Percentiles rank a stretch among this genome's conserved stretches.
Conservation (phyloP, 2,113 vertebrate species). For the Lampris megalopsis region DNA sequence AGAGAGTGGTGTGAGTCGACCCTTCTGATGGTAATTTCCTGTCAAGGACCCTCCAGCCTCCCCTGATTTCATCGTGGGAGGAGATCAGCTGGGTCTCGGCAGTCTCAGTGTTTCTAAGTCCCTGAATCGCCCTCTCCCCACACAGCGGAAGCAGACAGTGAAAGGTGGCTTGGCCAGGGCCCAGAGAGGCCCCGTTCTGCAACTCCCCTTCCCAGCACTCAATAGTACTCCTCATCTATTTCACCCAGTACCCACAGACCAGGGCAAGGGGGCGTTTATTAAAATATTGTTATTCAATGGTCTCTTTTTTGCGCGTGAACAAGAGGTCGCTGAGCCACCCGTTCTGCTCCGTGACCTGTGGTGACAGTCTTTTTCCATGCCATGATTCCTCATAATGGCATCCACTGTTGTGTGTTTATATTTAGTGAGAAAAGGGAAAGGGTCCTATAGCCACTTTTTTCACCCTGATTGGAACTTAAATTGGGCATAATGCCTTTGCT, state of each 20-base stretch:
- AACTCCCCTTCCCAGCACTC: slow-evolving; percentile 82
- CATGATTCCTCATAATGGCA: slow-evolving; percentile 87
- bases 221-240: slow-evolving; percentile 85
- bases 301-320: slow-evolving; percentile 90
- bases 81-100: slow-evolving; percentile 85
- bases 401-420: slow-evolving; percentile 92
- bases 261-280: slow-evolving; percentile 83
- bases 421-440: slow-evolving; percentile 84
- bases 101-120: slow-evolving; percentile 83
- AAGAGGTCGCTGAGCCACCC: slow-evolving; percentile 89
- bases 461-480: slow-evolving; percentile 69
- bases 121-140: slow-evolving; percentile 69
- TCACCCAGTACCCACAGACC: slow-evolving; percentile 74
- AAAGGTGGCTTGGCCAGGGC: slow-evolving; percentile 87
- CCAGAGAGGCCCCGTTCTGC: slow-evolving; percentile 83
- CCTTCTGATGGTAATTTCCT: slow-evolving; percentile 89
- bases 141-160: slow-evolving; percentile 88
- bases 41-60: slow-evolving; percentile 86
- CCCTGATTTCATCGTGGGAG: slow-evolving; percentile 83
- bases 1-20: slow-evolving; percentile 77
- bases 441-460: slow-evolving; percentile 77
- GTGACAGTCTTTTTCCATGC: slow-evolving; percentile 90
- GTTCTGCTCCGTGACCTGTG: slow-evolving; percentile 91
- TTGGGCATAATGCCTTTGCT: slow-evolving; percentile 77
- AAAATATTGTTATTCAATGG: slow-evolving; percentile 95